Evolutionary conservation across 2,797 vertebrate species (phyloP).

Genomic region (Diplodus puntazzo): DNA sequence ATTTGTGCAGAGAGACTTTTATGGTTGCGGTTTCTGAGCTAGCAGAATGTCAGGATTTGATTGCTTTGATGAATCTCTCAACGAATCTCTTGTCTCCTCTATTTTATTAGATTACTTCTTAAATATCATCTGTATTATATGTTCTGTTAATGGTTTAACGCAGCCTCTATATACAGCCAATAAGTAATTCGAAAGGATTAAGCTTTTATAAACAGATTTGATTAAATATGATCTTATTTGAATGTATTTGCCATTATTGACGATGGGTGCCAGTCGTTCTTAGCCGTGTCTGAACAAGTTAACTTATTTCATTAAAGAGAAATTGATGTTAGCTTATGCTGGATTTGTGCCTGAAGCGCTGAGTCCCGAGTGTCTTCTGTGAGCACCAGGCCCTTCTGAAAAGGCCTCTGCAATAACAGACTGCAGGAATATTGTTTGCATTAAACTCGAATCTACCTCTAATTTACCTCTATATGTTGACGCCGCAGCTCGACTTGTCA

Average conservation of each 20-base stretch:
- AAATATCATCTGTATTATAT: not conserved
- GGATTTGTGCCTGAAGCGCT: slow-evolving; percentile 55
- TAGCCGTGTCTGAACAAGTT: slow-evolving; percentile 71
- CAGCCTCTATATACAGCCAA: not conserved
- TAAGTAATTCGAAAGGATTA: not conserved
- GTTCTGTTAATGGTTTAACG: not conserved
- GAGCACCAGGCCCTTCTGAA: slow-evolving; percentile 21
- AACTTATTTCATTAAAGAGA: slow-evolving; percentile 64
- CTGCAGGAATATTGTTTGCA: slow-evolving; percentile 59
- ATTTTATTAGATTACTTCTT: not conserved
- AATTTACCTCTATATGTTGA: slow-evolving; percentile 72
- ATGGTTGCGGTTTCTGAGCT: not conserved
- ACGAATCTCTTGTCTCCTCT: not conserved
- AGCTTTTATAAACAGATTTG: slow-evolving; percentile 31
- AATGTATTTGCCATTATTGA: slow-evolving; percentile 42
- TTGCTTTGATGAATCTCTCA: not conserved
- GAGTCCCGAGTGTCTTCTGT: slow-evolving; percentile 42
- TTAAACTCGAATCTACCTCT: slow-evolving; percentile 73
- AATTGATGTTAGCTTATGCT: slow-evolving; percentile 59
- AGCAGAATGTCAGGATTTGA: not conserved
- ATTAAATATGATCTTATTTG: slow-evolving; percentile 15
- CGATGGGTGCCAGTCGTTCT: slow-evolving; percentile 56
- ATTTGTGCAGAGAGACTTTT: not conserved
- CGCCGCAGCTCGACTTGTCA: slow-evolving; percentile 63
- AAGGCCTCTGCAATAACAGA: slow-evolving; percentile 45